Percentiles rank a stretch among this genome's conserved stretches.
Evolutionary conservation across 2,113 vertebrate species (phyloP).

Genomic region (Arizona elegans): DNA sequence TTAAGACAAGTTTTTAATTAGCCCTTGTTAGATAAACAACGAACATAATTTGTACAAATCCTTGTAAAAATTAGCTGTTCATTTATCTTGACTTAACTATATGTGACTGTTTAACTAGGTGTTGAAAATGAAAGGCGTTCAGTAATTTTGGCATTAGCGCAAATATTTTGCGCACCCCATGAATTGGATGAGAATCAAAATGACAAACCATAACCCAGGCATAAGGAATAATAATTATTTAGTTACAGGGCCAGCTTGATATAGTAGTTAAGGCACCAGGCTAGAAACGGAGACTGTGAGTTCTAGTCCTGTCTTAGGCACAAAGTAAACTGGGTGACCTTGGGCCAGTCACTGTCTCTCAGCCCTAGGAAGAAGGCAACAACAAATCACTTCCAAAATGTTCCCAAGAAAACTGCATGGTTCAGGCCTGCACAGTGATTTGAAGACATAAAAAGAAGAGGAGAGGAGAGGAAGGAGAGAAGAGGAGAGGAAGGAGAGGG

Average conservation of each 20-base stretch:
- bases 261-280: not conserved
- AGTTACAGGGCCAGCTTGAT: not conserved
- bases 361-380: not conserved
- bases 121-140: not conserved
- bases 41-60: not conserved
- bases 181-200: not conserved
- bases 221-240: not conserved
- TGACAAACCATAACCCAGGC: not conserved
- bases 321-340: not conserved
- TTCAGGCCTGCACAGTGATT: not conserved
- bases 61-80: not conserved
- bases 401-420: not conserved
- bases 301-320: not conserved
- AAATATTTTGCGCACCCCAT: not conserved
- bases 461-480: too few relatives aligned
- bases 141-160: not conserved
- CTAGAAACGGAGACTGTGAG: not conserved
- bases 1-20: not conserved
- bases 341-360: not conserved
- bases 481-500: too few relatives aligned
- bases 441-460: not conserved
- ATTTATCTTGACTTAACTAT: not conserved
- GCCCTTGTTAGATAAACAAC: not conserved
- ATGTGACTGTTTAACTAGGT: not conserved
- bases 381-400: not conserved